phyloP scores from a whole-genome alignment of 2,888 invertebrate species.

The Scelioninae gen. 1 region DNA sequence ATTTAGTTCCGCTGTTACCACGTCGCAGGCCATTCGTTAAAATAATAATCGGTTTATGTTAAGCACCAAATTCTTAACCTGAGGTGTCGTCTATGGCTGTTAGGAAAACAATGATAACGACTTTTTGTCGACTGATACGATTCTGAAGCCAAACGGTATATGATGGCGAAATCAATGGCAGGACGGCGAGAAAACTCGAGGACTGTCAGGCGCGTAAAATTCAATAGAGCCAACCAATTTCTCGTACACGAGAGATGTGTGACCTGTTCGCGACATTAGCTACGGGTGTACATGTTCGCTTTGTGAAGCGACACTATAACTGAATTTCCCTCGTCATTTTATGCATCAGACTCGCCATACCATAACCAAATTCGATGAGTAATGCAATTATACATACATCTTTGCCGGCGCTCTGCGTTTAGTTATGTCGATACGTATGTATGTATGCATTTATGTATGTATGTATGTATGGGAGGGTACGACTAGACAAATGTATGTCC shows the following conservation, averaged over 20 bases:
- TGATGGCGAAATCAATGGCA: slow-evolving; percentile 54
- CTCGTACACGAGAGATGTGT: slow-evolving; percentile 69
- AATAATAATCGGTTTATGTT: slow-evolving; percentile 76
- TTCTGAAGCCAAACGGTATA: slow-evolving; percentile 38
- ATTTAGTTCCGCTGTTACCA: slow-evolving; percentile 75
- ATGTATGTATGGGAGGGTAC: slow-evolving; percentile 62
- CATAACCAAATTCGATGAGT: slow-evolving; percentile 84
- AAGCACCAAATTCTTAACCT: slow-evolving; percentile 60
- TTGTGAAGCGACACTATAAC: slow-evolving; percentile 84
- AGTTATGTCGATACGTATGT: slow-evolving; percentile 68
- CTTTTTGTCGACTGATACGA: too few relatives aligned
- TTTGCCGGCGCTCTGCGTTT: slow-evolving; percentile 79
- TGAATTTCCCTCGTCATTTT: slow-evolving; percentile 84
- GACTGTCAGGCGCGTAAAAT: slow-evolving; percentile 70
- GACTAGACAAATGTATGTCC: slow-evolving; percentile 45
- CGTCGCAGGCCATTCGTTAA: too few relatives aligned
- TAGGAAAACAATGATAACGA: slow-evolving; percentile 34
- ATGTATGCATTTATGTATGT: slow-evolving; percentile 66
- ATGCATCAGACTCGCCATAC: slow-evolving; percentile 84
- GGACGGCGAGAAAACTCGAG: slow-evolving; percentile 69
- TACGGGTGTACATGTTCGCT: slow-evolving; percentile 80
- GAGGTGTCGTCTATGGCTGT: slow-evolving; percentile 32
- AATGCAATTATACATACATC: slow-evolving; percentile 84
- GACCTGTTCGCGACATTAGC: slow-evolving; percentile 79
- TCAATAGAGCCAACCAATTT: slow-evolving; percentile 72